phyloP scores from a whole-genome alignment of 92 coral and sea anemone genomes.

The Epizoanthus fatuus region DNA sequence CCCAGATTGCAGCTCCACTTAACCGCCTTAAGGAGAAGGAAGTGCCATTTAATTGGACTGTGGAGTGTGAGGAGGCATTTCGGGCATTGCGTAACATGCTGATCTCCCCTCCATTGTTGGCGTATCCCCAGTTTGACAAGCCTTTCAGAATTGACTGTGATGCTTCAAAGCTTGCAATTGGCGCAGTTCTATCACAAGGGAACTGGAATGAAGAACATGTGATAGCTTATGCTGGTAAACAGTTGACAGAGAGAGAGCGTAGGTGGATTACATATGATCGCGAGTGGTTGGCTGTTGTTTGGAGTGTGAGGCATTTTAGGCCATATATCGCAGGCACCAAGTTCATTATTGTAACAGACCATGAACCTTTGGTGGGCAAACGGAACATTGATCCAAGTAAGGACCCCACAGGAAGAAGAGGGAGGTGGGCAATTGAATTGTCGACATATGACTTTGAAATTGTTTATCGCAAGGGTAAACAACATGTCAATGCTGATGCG shows the following conservation, averaged over 20 bases:
- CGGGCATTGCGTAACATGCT: slow-evolving; percentile 1
- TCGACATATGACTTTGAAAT: slow-evolving; percentile 15
- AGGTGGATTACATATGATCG: slow-evolving; percentile 43
- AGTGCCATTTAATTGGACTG: slow-evolving; percentile 42
- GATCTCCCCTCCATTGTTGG: slow-evolving; percentile 40
- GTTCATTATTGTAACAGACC: slow-evolving; percentile 13
- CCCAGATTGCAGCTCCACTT: slow-evolving; percentile 46
- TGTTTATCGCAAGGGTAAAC: slow-evolving; percentile 14
- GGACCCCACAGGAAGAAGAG: slow-evolving; percentile 3
- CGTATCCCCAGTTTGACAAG: slow-evolving; percentile 38
- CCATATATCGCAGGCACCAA: slow-evolving; percentile 20
- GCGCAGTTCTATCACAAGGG: slow-evolving; percentile 43
- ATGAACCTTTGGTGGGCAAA: slow-evolving; percentile 31
- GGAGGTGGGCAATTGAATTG: slow-evolving; percentile 13
- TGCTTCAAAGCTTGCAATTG: slow-evolving; percentile 57
- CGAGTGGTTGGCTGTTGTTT: slow-evolving; percentile 42
- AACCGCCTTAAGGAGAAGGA: slow-evolving; percentile 33
- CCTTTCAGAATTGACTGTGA: slow-evolving; percentile 43
- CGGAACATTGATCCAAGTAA: not conserved
- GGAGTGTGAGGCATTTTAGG: slow-evolving; percentile 46
- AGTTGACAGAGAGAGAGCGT: slow-evolving; percentile 35
- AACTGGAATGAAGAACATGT: slow-evolving; percentile 3
- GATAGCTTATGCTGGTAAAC: slow-evolving; percentile 30
- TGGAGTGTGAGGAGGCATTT: slow-evolving; percentile 28
- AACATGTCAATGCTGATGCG: not conserved